Base-by-base conservation (phyloP, 1,140 invertebrate genomes). In the Aphidius ervi region DNA sequence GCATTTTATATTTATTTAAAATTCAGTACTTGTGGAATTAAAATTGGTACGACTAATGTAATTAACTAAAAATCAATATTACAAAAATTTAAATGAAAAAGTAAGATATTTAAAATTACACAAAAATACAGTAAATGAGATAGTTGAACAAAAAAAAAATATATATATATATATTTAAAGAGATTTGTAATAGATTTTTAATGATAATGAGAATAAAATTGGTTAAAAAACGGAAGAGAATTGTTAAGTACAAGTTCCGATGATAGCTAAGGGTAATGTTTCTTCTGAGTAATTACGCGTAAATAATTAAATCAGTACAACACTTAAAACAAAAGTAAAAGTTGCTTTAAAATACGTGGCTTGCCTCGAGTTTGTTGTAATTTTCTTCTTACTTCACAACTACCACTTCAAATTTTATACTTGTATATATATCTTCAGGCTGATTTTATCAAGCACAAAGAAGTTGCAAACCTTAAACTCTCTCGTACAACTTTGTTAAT, bases 251-350 rank as follows among this genome's bases (percentile, higher is more conserved):
- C 20, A 56, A 61, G 54, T 56, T 56, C 40, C 16, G 58, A 40
- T 7, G 45, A 39, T 47, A 50, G 10, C 43, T 10, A 45, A 45
- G 43, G n/a, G 43, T 10, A 10, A 45, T 41, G 42, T 46, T 41
- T 41, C 45, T 43, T 40, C 42, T 41, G 53, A 63, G 66, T 66
- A 69, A 69, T 66, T 66, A 65, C 63, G 65, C 57, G 66, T 67
- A 65, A 67, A 70, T 67, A 70, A 70, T 68, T 70, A 65, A 68
- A 68, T 69, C 66, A 65, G 63, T 50, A 63, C 50, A 23, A 59
- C 62, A 54, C 58, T 59, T 62, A 61, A 58, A 62, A 62, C 49
- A 61, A 37, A 46, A 56, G 45, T 43, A 43, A 48, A 56, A 59
- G 56, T 46, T 16, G 16, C 16, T 16, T 16, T 16, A 16, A 16